A percentile compares a stretch with the other conserved stretches of the same genome.
These are phyloP conservation scores for Cerastis leucographa DNA, from an alignment of 2,888 invertebrate species.

Conservation along the genomic window DNA sequence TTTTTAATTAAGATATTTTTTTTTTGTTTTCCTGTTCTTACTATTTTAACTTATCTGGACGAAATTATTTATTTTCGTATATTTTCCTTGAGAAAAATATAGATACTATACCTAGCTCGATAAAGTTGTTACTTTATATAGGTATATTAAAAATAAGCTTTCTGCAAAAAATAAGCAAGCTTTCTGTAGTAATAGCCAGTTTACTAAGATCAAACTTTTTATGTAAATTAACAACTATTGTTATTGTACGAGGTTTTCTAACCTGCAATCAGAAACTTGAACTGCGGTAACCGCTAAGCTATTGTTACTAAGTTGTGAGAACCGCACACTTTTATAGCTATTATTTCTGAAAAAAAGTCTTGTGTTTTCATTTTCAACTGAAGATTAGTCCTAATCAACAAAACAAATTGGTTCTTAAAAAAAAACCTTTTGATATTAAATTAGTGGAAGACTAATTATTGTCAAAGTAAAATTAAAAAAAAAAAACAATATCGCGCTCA, in stretches of 20 bases:
- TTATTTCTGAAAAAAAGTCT: background rate
- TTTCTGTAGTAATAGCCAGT: constrained; percentile 5
- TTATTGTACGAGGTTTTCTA: constrained; percentile 8
- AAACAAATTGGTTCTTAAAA: background rate
- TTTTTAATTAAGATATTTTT: background rate
- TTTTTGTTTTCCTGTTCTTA: background rate
- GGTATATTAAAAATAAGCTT: no score
- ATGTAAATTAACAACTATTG: background rate
- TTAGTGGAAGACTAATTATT: background rate
- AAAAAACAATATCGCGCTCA: constrained; percentile 6
- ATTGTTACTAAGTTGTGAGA: constrained; percentile 32
- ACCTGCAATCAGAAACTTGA: background rate
- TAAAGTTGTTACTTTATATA: no score
- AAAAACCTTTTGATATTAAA: background rate
- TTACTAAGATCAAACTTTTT: background rate
- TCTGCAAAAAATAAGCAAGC: no score
- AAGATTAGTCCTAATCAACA: background rate
- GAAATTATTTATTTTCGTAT: background rate
- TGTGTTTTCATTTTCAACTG: background rate
- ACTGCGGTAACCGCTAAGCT: constrained; percentile 39
- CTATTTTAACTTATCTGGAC: background rate
- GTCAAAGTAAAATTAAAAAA: background rate
- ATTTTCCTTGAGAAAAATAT: background rate
- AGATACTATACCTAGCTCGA: background rate
- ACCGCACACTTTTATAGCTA: constrained; percentile 34